Percentiles rank a stretch among this genome's conserved stretches.
Evolutionary conservation across 2,797 vertebrate genomes (phyloP).

Genomic region (Mormyrops attenuatus): DNA sequence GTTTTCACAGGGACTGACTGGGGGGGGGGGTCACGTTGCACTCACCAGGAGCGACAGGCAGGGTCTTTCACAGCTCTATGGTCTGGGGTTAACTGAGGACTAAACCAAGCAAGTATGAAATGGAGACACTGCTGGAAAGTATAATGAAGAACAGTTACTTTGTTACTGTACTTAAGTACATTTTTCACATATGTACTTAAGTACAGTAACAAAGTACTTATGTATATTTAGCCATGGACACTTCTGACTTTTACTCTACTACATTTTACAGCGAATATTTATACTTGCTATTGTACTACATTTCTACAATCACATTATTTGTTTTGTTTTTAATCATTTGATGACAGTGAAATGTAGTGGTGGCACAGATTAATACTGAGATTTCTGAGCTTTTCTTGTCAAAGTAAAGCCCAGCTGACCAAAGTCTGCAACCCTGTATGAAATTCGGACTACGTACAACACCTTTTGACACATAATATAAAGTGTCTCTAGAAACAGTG

Average conservation of each 20-base stretch:
- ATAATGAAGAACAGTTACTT: not conserved
- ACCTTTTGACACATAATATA: not conserved
- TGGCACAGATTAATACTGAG: not conserved
- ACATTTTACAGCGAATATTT: not conserved
- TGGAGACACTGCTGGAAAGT: not conserved
- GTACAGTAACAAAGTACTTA: too few relatives aligned
- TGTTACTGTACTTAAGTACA: not conserved
- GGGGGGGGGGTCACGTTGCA: too few relatives aligned
- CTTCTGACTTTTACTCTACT: not conserved
- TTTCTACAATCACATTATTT: not conserved
- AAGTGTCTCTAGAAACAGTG: not conserved
- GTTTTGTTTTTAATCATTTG: not conserved
- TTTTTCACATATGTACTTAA: not conserved
- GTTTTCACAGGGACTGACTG: not conserved
- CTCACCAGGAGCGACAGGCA: too few relatives aligned
- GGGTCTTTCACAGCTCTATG: too few relatives aligned
- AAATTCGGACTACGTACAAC: too few relatives aligned
- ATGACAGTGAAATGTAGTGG: not conserved
- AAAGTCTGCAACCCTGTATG: not conserved
- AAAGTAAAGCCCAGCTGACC: not conserved
- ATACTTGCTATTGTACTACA: not conserved
- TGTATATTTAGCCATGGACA: not conserved
- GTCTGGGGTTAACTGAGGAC: too few relatives aligned
- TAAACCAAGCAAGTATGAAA: not conserved
- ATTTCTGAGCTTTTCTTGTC: not conserved